A percentile compares a stretch with the other conserved stretches of the same genome.
Evolutionary conservation across 2,113 vertebrate genomes (phyloP).

Genomic region (Diglossa brunneiventris): DNA sequence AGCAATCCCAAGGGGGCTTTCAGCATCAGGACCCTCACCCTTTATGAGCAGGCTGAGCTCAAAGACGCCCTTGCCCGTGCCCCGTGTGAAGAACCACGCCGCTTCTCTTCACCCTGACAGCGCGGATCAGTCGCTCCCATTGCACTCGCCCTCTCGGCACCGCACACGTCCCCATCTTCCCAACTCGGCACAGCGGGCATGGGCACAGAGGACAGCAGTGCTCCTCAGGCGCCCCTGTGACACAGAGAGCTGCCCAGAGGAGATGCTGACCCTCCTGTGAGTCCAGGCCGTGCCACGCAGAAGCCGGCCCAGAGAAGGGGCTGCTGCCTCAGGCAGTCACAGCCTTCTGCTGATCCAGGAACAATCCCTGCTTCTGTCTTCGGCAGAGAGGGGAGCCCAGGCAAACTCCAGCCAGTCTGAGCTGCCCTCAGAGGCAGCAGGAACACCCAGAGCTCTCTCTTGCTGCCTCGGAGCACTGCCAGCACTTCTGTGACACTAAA

Average conservation of each 20-base stretch:
- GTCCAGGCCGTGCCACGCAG: no score
- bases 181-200: fast-evolving
- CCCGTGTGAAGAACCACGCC: not conserved
- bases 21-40: not conserved
- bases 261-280: not conserved
- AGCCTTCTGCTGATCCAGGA: not conserved
- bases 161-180: not conserved
- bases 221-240: fast-evolving
- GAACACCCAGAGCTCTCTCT: not conserved
- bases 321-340: not conserved
- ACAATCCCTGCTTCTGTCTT: not conserved
- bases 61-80: not conserved
- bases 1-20: not conserved
- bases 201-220: not conserved
- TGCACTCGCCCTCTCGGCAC: not conserved
- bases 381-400: not conserved
- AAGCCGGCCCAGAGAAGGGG: not conserved
- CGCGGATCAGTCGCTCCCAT: fast-evolving
- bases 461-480: fast-evolving
- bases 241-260: not conserved
- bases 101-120: not conserved
- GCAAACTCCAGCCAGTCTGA: not conserved
- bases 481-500: not conserved
- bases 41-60: not conserved
- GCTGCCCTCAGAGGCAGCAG: not conserved